These are phyloP conservation scores for Pagetopsis macropterus DNA, from an alignment of 2,797 vertebrate species.

Conservation along the genomic window DNA sequence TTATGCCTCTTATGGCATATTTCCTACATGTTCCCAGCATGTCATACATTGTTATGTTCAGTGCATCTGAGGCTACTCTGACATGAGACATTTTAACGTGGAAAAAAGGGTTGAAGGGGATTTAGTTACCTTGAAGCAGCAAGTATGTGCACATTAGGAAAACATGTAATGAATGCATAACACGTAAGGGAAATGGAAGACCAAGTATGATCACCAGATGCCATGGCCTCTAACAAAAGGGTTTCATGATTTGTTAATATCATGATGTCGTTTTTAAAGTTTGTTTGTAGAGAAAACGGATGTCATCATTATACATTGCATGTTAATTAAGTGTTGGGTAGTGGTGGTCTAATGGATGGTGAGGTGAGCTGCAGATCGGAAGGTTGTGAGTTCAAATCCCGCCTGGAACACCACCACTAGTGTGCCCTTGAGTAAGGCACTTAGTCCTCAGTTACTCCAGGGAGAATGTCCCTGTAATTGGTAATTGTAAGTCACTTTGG, in stretches of 20 bases:
- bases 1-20: background rate
- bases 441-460: too few species aligned
- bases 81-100: background rate
- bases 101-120: background rate
- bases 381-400: too few species aligned
- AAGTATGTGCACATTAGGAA: background rate
- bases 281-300: background rate
- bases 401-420: too few species aligned
- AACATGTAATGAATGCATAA: background rate
- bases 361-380: too few species aligned
- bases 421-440: too few species aligned
- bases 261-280: background rate
- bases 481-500: too few species aligned
- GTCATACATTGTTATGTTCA: constrained; percentile 1
- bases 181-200: background rate
- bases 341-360: too few species aligned
- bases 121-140: background rate
- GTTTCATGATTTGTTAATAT: background rate
- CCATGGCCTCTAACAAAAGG: background rate
- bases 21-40: background rate
- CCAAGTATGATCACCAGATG: too few species aligned
- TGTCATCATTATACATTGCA: background rate
- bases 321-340: background rate
- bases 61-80: background rate
- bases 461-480: too few species aligned